Evolutionary conservation across 1,140 invertebrate genomes (phyloP), one percentile per base, ranked within the genome.

Genomic region (Littorina saxatilis): DNA sequence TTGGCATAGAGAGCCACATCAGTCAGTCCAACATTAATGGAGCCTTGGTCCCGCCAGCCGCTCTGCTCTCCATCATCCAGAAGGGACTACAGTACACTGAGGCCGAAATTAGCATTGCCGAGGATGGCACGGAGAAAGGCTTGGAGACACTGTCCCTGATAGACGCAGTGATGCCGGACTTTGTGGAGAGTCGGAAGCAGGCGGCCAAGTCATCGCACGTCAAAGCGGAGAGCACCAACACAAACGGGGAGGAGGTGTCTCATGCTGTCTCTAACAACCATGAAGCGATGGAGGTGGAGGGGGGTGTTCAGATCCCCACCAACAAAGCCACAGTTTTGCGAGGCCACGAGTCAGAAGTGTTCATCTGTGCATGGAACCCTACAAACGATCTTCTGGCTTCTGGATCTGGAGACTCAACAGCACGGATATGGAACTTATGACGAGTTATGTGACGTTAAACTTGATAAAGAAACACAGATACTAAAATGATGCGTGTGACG

Each of bases 331-430:
- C 97, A 15, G 96, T 99, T 72, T 93, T 99, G 39, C 94, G 97
- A 85, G 98, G 98, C 0, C 99, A 99, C 92, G 98, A 99, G 92
- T 99, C 97, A 52, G 98, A 99, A 93, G 99, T 99, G 20, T 99
- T 99, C 89, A 99, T 99, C 85, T 99, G 98, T 94, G 98, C 98
- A 5, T 99, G 99, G 99, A 99, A 99, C 94, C 98, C 99, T 0
- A 97, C 96, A 15, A 97, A 96, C 68, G 98, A 99, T 94, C 93
- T 99, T 5, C 92, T 99, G 79, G 98, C 98, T 13, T 99, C 98
- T 92, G 98, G 98, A 23, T 99, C 98, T 58, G 98, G 98, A 9
- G 98, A 99, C 90, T 99, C 98, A 85, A 99, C 98, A 43, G 98
- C 98, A 0, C 94, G 99, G 84, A 99, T 99, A 86, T 99, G 99